phyloP scores from a whole-genome alignment of 1,140 invertebrate species.

The Conus betulinus region DNA sequence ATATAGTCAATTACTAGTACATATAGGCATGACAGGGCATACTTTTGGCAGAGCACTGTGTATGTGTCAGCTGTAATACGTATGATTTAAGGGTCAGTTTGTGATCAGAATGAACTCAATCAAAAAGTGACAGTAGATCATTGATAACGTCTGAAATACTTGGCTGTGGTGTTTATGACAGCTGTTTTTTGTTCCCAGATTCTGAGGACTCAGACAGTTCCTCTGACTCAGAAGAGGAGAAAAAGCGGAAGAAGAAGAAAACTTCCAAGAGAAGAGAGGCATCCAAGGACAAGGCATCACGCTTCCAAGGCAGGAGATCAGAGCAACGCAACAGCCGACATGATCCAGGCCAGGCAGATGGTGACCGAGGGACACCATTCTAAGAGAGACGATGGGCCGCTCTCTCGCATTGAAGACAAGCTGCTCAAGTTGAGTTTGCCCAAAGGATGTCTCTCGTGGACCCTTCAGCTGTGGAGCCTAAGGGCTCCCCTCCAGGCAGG shows the following conservation, averaged over 20 bases:
- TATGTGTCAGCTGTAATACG: too few relatives aligned
- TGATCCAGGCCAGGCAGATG: background rate
- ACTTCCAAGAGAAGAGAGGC: constrained; percentile 58
- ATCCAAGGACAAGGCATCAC: constrained; percentile 58
- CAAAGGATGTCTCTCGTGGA: constrained; percentile 16
- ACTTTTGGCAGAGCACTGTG: too few relatives aligned
- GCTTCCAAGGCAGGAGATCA: background rate
- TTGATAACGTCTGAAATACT: background rate
- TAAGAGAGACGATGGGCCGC: background rate
- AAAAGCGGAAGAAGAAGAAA: constrained; percentile 38
- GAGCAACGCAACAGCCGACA: background rate
- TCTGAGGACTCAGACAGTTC: constrained; percentile 32
- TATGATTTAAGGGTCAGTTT: too few relatives aligned
- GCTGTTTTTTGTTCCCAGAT: constrained; percentile 4
- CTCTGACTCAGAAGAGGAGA: constrained; percentile 32
- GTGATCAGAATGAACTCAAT: too few relatives aligned
- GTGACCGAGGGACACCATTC: background rate
- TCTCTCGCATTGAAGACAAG: constrained; percentile 33
- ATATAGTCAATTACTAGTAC: too few relatives aligned
- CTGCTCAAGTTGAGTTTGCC: constrained; percentile 28
- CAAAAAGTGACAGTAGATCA: too few relatives aligned
- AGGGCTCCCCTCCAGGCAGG: background rate
- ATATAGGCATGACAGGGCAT: too few relatives aligned
- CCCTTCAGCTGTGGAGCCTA: background rate
- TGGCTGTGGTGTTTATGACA: background rate